phyloP scores from a whole-genome alignment of 2,797 vertebrate species.

The Acrocephalus scirpaceus region DNA sequence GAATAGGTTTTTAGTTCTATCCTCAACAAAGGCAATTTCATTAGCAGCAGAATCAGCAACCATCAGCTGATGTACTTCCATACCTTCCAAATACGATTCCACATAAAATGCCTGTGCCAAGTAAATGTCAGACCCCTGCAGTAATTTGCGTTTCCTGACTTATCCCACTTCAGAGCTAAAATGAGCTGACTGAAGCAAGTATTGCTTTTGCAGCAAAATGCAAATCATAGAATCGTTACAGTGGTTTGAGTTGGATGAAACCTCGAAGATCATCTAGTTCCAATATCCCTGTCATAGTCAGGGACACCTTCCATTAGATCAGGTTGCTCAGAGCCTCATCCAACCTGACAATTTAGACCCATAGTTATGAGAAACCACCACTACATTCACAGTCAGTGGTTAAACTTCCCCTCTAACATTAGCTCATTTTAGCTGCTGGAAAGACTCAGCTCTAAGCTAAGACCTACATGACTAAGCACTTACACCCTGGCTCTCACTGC shows the following conservation, averaged over 20 bases:
- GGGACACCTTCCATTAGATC: neutral
- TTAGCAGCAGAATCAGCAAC: neutral
- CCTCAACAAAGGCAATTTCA: neutral
- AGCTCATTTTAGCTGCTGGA: neutral
- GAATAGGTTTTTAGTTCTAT: neutral
- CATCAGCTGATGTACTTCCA: neutral
- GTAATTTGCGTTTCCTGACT: neutral
- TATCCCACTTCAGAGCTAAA: neutral
- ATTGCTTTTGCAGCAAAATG: neutral
- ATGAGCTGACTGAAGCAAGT: neutral
- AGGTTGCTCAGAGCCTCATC: neutral
- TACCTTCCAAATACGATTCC: neutral
- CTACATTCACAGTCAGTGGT: neutral
- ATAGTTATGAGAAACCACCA: neutral
- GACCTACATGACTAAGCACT: no score
- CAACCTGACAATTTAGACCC: neutral
- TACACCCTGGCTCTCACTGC: neutral
- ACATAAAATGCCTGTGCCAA: neutral
- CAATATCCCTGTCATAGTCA: neutral
- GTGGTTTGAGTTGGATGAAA: neutral
- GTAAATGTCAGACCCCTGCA: neutral
- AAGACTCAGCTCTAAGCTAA: neutral
- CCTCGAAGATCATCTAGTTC: neutral
- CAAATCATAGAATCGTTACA: neutral
- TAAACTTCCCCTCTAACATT: neutral